Evolutionary conservation across 2,113 vertebrate genomes (phyloP).

Genomic region (Rynchops niger): DNA sequence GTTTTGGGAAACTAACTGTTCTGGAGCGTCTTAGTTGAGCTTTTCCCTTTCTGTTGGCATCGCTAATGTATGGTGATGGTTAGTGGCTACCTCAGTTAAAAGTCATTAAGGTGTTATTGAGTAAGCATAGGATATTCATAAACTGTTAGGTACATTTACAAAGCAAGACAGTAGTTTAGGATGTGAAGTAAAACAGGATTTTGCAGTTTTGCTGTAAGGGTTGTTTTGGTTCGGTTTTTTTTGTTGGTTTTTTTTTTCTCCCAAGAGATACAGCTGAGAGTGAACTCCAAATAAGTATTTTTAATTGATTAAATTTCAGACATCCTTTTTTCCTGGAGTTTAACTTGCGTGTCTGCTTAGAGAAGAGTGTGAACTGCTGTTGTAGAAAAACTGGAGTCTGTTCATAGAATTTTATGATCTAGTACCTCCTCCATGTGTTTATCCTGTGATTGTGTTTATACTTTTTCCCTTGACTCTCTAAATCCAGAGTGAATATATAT

Average conservation of each 20-base stretch:
- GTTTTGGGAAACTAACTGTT: neutral
- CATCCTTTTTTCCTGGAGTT: neutral
- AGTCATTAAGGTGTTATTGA: neutral
- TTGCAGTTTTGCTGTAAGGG: neutral
- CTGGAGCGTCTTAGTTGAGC: neutral
- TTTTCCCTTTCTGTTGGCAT: neutral
- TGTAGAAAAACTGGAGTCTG: neutral
- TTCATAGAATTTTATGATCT: neutral
- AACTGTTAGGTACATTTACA: neutral
- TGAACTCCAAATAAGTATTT: neutral
- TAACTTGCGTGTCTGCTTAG: neutral
- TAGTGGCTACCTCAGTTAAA: conserved; percentile 36
- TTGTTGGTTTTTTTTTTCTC: neutral
- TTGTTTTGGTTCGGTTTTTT: neutral
- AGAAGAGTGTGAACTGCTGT: neutral
- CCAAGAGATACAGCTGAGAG: neutral
- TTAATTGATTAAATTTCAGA: neutral
- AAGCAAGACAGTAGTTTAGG: neutral
- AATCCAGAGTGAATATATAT: neutral
- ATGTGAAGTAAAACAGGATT: neutral
- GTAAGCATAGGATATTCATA: neutral
- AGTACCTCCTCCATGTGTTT: neutral
- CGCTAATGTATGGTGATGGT: neutral
- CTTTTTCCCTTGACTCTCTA: neutral
- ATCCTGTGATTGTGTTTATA: neutral